Evolutionary conservation across 2,797 vertebrate species (phyloP), one percentile per base, ranked within the genome.

Genomic region (Mus minutoides): DNA sequence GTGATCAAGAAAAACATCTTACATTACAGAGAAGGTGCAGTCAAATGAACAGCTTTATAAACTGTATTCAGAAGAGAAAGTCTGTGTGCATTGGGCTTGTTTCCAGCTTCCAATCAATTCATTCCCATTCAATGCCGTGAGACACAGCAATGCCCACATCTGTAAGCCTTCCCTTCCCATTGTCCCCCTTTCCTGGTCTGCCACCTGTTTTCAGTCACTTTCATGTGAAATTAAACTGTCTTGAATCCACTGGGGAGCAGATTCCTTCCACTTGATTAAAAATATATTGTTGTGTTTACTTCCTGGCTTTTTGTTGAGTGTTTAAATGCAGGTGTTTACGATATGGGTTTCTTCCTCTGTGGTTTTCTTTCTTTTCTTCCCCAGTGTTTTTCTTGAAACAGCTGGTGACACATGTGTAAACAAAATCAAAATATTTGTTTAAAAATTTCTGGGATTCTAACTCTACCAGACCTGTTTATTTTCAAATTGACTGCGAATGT

Each of bases 281-380:
- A 96, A 96, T 90, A 92, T 87, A 90, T 34, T 85, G 3, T 40
- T 19, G 13, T 96, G 84, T 96, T 96, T 97, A 95, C 88, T 95
- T 96, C 88, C 85, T 93, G 88, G 43, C 43, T 97, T 95, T 92
- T 86, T 60, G 37, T 56, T 95, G 75, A 89, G 73, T 64, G 84
- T 96, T 93, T 95, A 95, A 97, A 95, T 95, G 88, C 94, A 96
- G 96, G 96, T 94, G 95, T 97, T 97, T 95, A 95, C 26, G 89
- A 80, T 94, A 86, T 73, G 60, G 11, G 29, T 56, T 93, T 89
- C 75, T 92, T 90, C 52, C 92, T 95, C 75, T 71, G 19, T 80
- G 88, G 96, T 89, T 97, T 95, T 52, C 46, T 3, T 82, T 91
- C 94, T 80, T 3, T 79, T 91, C 94, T 80, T 91, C 40, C 26